Conservation (phyloP, 2,113 vertebrate genomes). For the Podarcis cretensis region DNA sequence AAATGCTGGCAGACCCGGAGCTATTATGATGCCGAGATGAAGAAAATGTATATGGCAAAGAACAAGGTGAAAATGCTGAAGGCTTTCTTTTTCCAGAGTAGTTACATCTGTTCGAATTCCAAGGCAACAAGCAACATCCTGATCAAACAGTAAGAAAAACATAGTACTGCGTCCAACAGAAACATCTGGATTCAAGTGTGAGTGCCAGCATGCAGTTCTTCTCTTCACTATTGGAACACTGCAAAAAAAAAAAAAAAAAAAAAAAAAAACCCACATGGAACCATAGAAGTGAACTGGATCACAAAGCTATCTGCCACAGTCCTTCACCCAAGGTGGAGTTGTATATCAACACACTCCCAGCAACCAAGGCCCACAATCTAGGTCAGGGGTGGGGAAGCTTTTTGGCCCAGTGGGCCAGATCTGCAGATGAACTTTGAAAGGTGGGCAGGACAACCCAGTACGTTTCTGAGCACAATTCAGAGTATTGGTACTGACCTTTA, state of each 20-base stretch:
- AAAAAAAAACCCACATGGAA: conserved; percentile 36
- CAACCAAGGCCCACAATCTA: not conserved
- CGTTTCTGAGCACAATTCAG: too few relatives aligned
- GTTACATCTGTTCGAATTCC: conserved; percentile 52
- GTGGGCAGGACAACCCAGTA: too few relatives aligned
- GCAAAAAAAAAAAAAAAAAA: conserved; percentile 43
- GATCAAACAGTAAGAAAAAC: conserved; percentile 60
- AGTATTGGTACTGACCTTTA: too few relatives aligned
- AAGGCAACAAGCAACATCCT: conserved; percentile 46
- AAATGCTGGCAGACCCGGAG: conserved; percentile 31
- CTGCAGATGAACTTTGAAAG: too few relatives aligned
- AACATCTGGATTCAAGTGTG: conserved; percentile 71
- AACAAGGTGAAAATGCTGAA: conserved; percentile 45
- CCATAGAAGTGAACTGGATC: conserved; percentile 8
- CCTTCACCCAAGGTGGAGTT: not conserved
- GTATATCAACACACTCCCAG: not conserved
- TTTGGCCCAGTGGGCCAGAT: too few relatives aligned
- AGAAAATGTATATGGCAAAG: conserved; percentile 50
- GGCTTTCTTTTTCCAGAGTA: conserved; percentile 50
- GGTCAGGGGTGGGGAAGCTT: not conserved
- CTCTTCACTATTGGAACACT: conserved; percentile 52
- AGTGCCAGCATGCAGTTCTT: conserved; percentile 63
- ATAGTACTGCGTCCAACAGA: conserved; percentile 54
- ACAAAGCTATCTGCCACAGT: not conserved
- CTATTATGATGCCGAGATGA: conserved; percentile 50